phyloP scores from a whole-genome alignment of 2,797 vertebrate genomes.

The Arremon aurantiirostris region DNA sequence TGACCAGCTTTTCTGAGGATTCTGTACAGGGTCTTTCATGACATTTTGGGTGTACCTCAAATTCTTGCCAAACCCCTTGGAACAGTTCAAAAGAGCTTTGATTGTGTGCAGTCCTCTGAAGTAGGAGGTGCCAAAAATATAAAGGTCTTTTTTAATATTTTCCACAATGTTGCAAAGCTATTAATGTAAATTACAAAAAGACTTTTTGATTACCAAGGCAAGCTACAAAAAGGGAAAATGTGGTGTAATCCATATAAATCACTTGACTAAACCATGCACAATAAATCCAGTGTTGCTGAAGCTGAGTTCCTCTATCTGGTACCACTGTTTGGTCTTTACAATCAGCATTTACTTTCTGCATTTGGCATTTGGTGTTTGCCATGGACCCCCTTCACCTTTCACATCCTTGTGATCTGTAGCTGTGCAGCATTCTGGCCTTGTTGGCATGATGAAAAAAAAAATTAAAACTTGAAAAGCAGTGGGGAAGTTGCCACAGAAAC shows the following conservation, averaged over 20 bases:
- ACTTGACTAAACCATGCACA: neutral
- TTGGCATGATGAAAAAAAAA: neutral
- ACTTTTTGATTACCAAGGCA: conserved; percentile 47
- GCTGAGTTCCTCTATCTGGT: neutral
- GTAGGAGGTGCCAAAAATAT: conserved; percentile 57
- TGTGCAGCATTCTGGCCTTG: neutral
- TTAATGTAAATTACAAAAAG: conserved; percentile 64
- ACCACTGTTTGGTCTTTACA: neutral
- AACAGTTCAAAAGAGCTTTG: neutral
- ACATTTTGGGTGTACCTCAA: conserved; percentile 47
- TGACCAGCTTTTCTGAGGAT: conserved; percentile 16
- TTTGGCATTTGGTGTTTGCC: neutral
- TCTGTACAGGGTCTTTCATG: conserved; percentile 38
- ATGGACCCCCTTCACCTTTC: neutral
- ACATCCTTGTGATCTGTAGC: neutral
- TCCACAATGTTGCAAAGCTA: conserved; percentile 60
- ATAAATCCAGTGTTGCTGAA: conserved; percentile 6
- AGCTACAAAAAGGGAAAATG: conserved; percentile 30
- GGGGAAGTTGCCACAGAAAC: conserved; percentile 48
- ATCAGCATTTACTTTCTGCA: neutral
- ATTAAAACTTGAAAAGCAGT: neutral
- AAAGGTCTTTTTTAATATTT: conserved; percentile 62
- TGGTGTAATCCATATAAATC: conserved; percentile 43
- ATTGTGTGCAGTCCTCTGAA: conserved; percentile 48
- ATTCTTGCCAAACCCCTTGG: conserved; percentile 55